Percentiles rank a stretch among this genome's conserved stretches.
phyloP scores from a whole-genome alignment of 2,113 vertebrate species.

The Emydocephalus ijimae region DNA sequence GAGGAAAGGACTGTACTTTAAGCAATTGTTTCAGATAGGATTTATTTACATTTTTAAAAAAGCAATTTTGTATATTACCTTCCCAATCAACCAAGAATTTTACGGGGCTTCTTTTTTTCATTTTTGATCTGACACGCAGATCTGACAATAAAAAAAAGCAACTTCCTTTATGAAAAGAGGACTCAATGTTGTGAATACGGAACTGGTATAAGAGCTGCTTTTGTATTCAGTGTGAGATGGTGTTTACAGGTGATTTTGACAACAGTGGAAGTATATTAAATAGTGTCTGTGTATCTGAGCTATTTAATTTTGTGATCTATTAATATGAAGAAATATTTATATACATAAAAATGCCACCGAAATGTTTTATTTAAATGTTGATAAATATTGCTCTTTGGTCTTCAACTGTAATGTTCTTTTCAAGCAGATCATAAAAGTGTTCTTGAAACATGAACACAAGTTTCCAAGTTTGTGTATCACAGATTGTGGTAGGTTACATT shows the following conservation, averaged over 20 bases:
- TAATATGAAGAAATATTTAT: conserved; percentile 82
- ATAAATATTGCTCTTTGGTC: conserved; percentile 70
- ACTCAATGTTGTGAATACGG: conserved; percentile 67
- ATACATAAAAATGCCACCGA: conserved; percentile 73
- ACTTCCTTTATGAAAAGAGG: conserved; percentile 62
- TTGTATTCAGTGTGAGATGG: conserved; percentile 85
- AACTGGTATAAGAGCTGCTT: conserved; percentile 78
- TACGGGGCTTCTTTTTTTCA: conserved; percentile 1
- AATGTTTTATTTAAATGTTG: conserved; percentile 80
- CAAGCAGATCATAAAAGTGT: conserved; percentile 63
- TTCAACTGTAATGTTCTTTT: conserved; percentile 64
- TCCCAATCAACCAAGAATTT: conserved; percentile 59
- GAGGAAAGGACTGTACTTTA: conserved; percentile 59
- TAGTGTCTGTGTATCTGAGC: conserved; percentile 83
- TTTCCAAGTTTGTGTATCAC: conserved; percentile 47
- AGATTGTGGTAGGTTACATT: background rate
- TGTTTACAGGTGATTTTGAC: conserved; percentile 88
- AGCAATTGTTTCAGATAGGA: conserved; percentile 54
- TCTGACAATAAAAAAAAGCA: conserved; percentile 50
- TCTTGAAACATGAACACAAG: conserved; percentile 57
- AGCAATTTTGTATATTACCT: conserved; percentile 58
- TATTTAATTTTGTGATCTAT: conserved; percentile 83
- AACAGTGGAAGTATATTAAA: conserved; percentile 79
- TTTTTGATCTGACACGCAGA: conserved; percentile 48
- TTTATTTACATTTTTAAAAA: conserved; percentile 54